Conservation (phyloP, 2,113 vertebrate species). For the Pardalotus punctatus region DNA sequence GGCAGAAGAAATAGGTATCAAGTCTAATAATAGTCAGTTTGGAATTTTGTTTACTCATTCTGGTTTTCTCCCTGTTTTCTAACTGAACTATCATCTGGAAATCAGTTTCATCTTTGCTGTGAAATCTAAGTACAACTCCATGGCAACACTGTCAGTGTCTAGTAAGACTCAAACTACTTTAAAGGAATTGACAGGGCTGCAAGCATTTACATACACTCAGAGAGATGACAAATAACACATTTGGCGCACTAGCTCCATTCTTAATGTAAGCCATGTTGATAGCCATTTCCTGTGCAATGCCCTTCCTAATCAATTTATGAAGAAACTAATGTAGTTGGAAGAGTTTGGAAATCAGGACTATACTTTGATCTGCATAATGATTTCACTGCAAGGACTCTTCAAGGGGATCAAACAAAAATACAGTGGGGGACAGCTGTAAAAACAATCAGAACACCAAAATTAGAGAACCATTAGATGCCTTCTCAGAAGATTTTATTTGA, state of each 20-base stretch:
- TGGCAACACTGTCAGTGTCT: slow-evolving; percentile 18
- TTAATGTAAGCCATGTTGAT: neutral
- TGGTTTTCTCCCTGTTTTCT: neutral
- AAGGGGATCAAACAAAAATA: neutral
- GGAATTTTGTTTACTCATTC: slow-evolving; percentile 11
- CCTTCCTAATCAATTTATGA: slow-evolving; percentile 13
- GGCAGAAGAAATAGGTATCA: neutral
- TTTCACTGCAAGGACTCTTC: neutral
- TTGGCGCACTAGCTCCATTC: neutral
- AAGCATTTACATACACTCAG: neutral
- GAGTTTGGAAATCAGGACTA: neutral
- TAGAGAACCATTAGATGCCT: slow-evolving; percentile 30
- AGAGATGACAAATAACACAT: neutral
- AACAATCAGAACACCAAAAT: slow-evolving; percentile 21
- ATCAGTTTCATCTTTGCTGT: slow-evolving; percentile 1
- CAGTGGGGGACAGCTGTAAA: neutral
- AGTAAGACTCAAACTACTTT: neutral
- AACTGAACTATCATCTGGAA: neutral
- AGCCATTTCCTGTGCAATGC: neutral
- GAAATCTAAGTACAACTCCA: slow-evolving; percentile 31
- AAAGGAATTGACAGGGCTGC: neutral
- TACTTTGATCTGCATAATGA: neutral
- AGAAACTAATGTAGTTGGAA: neutral
- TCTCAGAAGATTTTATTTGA: slow-evolving; percentile 25
- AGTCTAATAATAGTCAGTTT: neutral